Percentiles rank a stretch among this genome's conserved stretches.
These are phyloP conservation scores for Heliconius himera DNA, from an alignment of 1,140 invertebrate species.

Conservation along the genomic window DNA sequence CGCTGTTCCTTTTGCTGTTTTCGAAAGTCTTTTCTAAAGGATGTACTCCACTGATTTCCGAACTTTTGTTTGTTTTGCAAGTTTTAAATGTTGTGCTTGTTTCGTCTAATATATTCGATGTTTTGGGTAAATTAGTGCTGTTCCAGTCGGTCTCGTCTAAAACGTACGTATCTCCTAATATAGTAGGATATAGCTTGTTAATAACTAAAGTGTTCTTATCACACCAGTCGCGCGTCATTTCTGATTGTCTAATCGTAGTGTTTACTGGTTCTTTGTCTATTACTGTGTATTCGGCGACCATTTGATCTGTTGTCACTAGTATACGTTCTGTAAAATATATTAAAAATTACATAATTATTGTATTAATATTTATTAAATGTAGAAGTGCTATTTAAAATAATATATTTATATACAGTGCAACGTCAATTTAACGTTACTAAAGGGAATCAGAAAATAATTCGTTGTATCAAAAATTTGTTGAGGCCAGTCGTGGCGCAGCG, in stretches of 20 bases:
- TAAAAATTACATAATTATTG: background rate
- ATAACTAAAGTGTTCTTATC: slow-evolving; percentile 67
- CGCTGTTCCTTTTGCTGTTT: slow-evolving; percentile 52
- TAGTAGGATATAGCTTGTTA: slow-evolving; percentile 74
- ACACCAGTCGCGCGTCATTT: slow-evolving; percentile 74
- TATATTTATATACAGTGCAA: too few species aligned
- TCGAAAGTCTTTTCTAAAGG: slow-evolving; percentile 62
- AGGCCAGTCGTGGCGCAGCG: too few species aligned
- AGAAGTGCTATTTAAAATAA: too few species aligned
- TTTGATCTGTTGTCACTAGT: slow-evolving; percentile 82
- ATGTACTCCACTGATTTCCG: slow-evolving; percentile 70
- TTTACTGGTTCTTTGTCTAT: slow-evolving; percentile 47
- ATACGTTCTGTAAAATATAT: slow-evolving; percentile 82
- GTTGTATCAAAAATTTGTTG: too few species aligned
- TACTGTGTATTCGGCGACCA: slow-evolving; percentile 83
- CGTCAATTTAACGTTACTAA: too few species aligned
- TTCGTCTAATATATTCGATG: slow-evolving; percentile 41
- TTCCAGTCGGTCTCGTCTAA: slow-evolving; percentile 58
- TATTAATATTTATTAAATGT: background rate
- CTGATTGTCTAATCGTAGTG: slow-evolving; percentile 60
- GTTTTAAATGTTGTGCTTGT: slow-evolving; percentile 60
- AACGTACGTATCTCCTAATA: slow-evolving; percentile 60
- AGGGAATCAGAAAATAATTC: too few species aligned
- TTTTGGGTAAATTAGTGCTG: slow-evolving; percentile 42
- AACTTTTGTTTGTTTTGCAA: slow-evolving; percentile 55